These are phyloP conservation scores for Autographa pulchrina DNA, from an alignment of 2,888 invertebrate species.

Conservation along the genomic window DNA sequence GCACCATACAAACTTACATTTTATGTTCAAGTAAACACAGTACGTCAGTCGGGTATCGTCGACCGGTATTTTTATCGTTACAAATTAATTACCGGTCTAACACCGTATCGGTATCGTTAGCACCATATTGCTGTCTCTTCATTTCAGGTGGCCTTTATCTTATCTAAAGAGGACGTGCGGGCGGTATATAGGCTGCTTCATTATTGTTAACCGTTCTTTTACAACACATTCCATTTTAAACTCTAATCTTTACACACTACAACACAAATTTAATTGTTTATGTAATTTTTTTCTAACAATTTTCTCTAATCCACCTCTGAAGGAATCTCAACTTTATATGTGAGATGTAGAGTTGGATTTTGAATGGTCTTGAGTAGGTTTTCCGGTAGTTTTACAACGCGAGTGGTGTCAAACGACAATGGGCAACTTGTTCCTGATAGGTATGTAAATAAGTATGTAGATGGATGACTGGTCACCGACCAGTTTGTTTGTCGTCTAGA, in stretches of 20 bases:
- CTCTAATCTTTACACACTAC: conserved; percentile 17
- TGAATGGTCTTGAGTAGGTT: conserved; percentile 60
- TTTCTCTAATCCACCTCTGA: conserved; percentile 62
- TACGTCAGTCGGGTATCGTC: conserved; percentile 62
- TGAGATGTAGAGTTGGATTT: conserved; percentile 61
- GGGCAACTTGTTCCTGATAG: conserved; percentile 86
- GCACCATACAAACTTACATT: neutral
- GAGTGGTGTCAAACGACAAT: conserved; percentile 80
- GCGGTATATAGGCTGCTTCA: conserved; percentile 81
- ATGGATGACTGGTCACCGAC: conserved; percentile 86
- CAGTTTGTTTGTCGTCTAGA: conserved; percentile 70
- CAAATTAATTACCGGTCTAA: conserved; percentile 83
- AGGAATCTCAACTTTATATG: conserved; percentile 50
- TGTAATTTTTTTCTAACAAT: conserved; percentile 65
- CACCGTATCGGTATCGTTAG: conserved; percentile 82
- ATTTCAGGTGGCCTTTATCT: conserved; percentile 87
- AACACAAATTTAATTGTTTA: conserved; percentile 48
- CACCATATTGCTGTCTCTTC: conserved; percentile 83
- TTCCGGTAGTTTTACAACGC: conserved; percentile 84
- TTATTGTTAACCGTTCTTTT: conserved; percentile 73
- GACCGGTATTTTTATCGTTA: conserved; percentile 78
- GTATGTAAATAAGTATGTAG: conserved; percentile 85
- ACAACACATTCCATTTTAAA: conserved; percentile 49
- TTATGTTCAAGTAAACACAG: neutral
- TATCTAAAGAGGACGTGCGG: conserved; percentile 90